A percentile compares a stretch with the other conserved stretches of the same genome.
Conservation (phyloP, 2,888 invertebrate species). For the Nymphalis c-album region DNA sequence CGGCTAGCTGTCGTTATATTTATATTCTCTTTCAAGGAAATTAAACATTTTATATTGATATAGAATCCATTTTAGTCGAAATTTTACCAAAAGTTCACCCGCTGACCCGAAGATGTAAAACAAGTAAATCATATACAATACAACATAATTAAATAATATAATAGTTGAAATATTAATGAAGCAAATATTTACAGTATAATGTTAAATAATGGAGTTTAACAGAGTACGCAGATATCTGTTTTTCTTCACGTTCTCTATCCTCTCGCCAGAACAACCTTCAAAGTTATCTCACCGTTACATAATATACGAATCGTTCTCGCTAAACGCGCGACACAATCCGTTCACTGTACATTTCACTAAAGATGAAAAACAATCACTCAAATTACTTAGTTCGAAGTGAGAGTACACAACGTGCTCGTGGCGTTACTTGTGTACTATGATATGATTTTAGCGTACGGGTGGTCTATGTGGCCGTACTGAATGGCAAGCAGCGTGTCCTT, state of each 20-base stretch:
- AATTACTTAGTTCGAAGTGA: background rate
- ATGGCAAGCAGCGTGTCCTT: constrained; percentile 91
- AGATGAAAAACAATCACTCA: constrained; percentile 26
- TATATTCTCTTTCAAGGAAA: too few species aligned
- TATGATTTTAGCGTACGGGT: constrained; percentile 87
- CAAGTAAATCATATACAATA: background rate
- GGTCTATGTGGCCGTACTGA: constrained; percentile 92
- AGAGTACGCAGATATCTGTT: constrained; percentile 6
- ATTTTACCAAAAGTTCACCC: constrained; percentile 6
- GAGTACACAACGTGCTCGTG: background rate
- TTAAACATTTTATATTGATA: too few species aligned
- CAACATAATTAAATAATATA: background rate
- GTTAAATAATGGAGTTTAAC: constrained; percentile 19
- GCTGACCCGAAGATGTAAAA: background rate
- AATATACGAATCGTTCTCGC: constrained; percentile 4
- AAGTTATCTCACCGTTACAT: constrained; percentile 10
- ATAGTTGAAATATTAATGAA: background rate
- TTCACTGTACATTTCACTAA: constrained; percentile 21
- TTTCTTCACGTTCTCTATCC: constrained; percentile 12
- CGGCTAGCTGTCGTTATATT: too few species aligned
- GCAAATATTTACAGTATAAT: constrained; percentile 19
- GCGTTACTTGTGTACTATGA: constrained; percentile 53
- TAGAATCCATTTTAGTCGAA: background rate
- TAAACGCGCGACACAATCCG: background rate
- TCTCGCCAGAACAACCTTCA: constrained; percentile 9